These are phyloP conservation scores for Timema cristinae DNA, from an alignment of 2,888 invertebrate genomes.

Conservation along the genomic window DNA sequence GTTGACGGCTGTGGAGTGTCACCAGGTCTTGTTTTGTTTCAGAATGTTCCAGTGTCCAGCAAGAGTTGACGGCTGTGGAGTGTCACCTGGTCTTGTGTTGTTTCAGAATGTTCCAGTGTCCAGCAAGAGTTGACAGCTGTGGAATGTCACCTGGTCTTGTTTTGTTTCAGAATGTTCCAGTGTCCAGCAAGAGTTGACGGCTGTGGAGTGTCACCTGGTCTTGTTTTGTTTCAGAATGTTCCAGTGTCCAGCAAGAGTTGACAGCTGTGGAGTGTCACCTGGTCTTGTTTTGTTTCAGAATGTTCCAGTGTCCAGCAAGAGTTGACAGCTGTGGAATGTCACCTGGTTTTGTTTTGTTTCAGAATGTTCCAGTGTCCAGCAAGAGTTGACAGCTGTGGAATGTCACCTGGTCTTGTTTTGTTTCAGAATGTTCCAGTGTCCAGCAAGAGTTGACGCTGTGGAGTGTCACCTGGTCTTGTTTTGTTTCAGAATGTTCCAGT, in stretches of 20 bases:
- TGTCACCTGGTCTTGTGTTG: too few relatives aligned
- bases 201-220: too few relatives aligned
- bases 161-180: conserved; percentile 15
- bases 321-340: too few relatives aligned
- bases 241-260: too few relatives aligned
- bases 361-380: conserved; percentile 18
- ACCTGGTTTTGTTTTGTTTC: too few relatives aligned
- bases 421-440: conserved; percentile 16
- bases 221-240: too few relatives aligned
- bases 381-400: conserved; percentile 12
- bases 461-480: not conserved
- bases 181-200: conserved; percentile 15
- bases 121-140: conserved; percentile 19
- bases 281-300: conserved; percentile 20
- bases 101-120: conserved; percentile 17
- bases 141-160: not conserved
- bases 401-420: not conserved
- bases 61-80: too few relatives aligned
- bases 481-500: conserved; percentile 15
- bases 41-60: conserved; percentile 18
- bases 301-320: conserved; percentile 18
- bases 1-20: too few relatives aligned
- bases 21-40: too few relatives aligned
- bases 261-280: too few relatives aligned
- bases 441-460: conserved; percentile 12